Percentiles rank a stretch among this genome's conserved stretches.
Conservation (phyloP, 2,888 invertebrate genomes). For the Xylota segnis region DNA sequence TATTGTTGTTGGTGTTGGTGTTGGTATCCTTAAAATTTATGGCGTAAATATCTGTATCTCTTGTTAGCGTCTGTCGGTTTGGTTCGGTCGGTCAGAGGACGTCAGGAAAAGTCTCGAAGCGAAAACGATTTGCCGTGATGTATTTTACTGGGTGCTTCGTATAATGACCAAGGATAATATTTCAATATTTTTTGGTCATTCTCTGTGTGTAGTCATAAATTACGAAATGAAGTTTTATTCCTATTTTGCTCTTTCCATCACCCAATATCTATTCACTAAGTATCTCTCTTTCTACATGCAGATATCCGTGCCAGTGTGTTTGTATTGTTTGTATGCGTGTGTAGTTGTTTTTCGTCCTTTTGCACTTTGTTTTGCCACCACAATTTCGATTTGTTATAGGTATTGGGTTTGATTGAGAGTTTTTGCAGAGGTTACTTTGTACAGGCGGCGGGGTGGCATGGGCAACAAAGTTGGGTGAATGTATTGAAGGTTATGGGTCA, state of each 20-base stretch:
- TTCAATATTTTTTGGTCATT: conserved; percentile 76
- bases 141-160: conserved; percentile 74
- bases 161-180: conserved; percentile 76
- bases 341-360: conserved; percentile 60
- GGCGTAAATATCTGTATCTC: conserved; percentile 65
- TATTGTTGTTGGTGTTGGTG: conserved; percentile 27
- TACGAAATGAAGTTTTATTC: conserved; percentile 72
- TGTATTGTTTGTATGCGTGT: conserved; percentile 22
- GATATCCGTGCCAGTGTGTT: conserved; percentile 21
- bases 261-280: neutral
- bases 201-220: conserved; percentile 73
- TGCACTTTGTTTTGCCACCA: conserved; percentile 71
- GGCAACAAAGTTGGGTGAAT: conserved; percentile 3
- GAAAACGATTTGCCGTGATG: conserved; percentile 74
- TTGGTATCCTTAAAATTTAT: conserved; percentile 59
- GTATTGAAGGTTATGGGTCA: conserved; percentile 68
- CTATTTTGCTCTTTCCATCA: conserved; percentile 35
- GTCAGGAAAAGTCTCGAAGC: conserved; percentile 60
- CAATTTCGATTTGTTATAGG: conserved; percentile 72
- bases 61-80: conserved; percentile 45
- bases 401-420: conserved; percentile 71
- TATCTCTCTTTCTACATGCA: conserved; percentile 47
- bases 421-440: conserved; percentile 63
- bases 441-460: neutral
- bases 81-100: conserved; percentile 36